phyloP scores from a whole-genome alignment of 1,140 invertebrate genomes.

The Aleiodes sp. region DNA sequence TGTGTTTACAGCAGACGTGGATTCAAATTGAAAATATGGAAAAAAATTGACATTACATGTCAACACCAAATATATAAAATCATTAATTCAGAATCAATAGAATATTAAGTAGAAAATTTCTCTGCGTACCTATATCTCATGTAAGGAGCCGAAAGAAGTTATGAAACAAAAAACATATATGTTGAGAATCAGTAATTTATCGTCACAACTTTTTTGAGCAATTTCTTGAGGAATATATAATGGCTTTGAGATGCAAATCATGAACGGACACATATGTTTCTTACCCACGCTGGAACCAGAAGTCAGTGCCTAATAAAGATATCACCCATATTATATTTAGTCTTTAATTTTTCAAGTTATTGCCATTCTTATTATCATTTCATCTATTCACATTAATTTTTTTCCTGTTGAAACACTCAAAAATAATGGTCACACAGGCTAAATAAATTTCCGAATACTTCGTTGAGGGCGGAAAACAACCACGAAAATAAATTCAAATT shows the following conservation, averaged over 20 bases:
- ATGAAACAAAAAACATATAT: background rate
- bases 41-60: background rate
- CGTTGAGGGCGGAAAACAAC: background rate
- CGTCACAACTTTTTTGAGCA: background rate
- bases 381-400: slow-evolving; percentile 37
- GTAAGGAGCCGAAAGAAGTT: background rate
- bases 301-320: slow-evolving; percentile 45
- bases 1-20: background rate
- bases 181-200: background rate
- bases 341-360: slow-evolving; percentile 36
- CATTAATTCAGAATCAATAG: background rate
- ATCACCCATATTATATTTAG: slow-evolving; percentile 34
- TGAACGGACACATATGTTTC: background rate
- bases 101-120: background rate
- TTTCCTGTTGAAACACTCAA: background rate
- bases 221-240: slow-evolving; percentile 17
- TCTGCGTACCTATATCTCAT: slow-evolving; percentile 3
- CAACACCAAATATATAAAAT: background rate
- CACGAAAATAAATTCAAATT: background rate
- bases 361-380: slow-evolving; percentile 37
- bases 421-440: background rate
- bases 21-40: slow-evolving; percentile 2
- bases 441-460: background rate
- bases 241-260: slow-evolving; percentile 28
- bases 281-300: slow-evolving; percentile 1